Evolutionary conservation across 2,797 vertebrate species (phyloP), one percentile per base, ranked within the genome.

Genomic region (Trachurus trachurus): DNA sequence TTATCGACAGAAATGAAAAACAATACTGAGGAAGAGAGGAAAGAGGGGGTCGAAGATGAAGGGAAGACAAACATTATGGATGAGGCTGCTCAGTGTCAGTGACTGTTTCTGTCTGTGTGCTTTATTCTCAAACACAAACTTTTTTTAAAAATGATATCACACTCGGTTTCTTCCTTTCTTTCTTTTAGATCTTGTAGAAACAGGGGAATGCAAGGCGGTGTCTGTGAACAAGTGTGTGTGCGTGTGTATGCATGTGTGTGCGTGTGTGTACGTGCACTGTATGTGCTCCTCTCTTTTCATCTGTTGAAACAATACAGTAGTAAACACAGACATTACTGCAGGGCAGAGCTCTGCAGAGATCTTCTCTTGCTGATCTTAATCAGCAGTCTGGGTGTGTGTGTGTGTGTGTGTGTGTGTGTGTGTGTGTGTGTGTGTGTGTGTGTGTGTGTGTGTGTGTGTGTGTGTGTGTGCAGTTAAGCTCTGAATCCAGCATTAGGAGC

Each of bases 1-100:
- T 69, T 89, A 88, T 84, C 76, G 89, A 89, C 81, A 49, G 61
- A 77, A 56, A 57, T 21, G 87, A 53, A 86, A 87, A 75, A 85
- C 64, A 78, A 87, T 76, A 74, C 69, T 58, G 9, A 76, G 31
- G 37, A 47, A 45, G 45, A 66, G 62, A 73, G 71, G 59, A 34
- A 50, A 6, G 37, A 52, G 66, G 40, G 17, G 12, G n/a, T 0
- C 17, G 10, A 34, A 21, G 62, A 74, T 15, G 73, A 39, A 62
- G 5, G 42, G 16, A 57, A 17, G 39, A 47, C 12, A 1, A 40
- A 68, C 21, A 29, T 63, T 54, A 9, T 21, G 13, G 52, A 57
- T 12, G 22, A 71, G 39, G 17, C 9, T 26, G n/a, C 22, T 70
- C 16, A 50, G 56, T 3, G 34, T 62, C 60, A 6, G 16, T 40